Base-by-base conservation (phyloP, 2,113 vertebrate genomes). In the Colaptes auratus region DNA sequence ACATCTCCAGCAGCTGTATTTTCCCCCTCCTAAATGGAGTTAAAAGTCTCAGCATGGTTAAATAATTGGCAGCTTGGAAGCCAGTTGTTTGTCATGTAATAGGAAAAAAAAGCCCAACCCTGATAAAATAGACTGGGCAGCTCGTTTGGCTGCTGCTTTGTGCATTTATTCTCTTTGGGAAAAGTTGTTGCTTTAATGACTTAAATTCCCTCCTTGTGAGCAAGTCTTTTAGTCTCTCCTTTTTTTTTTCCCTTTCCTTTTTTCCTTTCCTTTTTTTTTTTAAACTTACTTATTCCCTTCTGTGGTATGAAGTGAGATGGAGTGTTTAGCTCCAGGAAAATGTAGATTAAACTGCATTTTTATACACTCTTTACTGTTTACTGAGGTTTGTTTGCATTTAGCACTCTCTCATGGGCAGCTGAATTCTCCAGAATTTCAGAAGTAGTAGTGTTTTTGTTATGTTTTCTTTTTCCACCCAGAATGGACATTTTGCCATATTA, bases 281-380 rank as follows among this genome's bases (percentile, higher is more conserved):
- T 7, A 11, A 12, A 21, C 23, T 52, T 52, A 23, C 17, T 82
- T 80, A 50, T 17, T 92, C 66, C 23, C 28, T 88, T 81, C 72
- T 71, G 28, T 66, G 31, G 8, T 81, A n/a, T 39, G 25, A 76
- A 71, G 65, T 61, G 65, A 92, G 76, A 76, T 58, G 61, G 73
- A 76, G 24, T 3, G 1, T 92, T 88, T 83, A 90, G 76, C 75
- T 93, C 25, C 69, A 55, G 73, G 81, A 93, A 80, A 94, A 88
- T 46, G 48, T 35, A 89, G 82, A 76, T 92, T 85, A 79, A 88
- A 74, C 72, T 76, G 73, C 82, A 35, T 88, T 95, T 96, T 96
- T 86, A 25, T 71, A 71, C 19, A 31, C n/a, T 67, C 13, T 73
- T 65, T 71, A 42, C 71, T 90, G 76, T 95, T 93, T 86, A 86